Percentiles rank a stretch among this genome's conserved stretches.
Conservation (phyloP, 2,113 vertebrate species). For the Vicugna pacos region DNA sequence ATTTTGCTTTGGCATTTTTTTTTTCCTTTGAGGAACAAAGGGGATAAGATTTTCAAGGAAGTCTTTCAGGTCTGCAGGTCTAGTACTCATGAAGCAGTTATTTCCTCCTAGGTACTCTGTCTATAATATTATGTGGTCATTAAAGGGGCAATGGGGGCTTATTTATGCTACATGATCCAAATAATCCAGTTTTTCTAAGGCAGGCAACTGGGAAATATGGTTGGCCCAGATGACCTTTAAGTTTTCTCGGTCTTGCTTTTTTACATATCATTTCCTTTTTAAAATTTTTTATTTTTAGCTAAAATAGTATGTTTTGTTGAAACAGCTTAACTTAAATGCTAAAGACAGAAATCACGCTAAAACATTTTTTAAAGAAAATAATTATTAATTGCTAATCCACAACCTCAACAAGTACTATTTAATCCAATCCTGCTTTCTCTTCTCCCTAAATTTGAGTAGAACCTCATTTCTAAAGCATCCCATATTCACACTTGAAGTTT, state of each 20-base stretch:
- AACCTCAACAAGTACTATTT: conserved; percentile 33
- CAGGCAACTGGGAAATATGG: background rate
- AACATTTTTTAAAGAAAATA: conserved; percentile 37
- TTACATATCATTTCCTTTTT: background rate
- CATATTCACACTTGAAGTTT: background rate
- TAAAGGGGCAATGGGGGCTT: background rate
- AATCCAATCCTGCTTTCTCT: conserved; percentile 21
- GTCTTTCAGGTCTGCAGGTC: conserved; percentile 27
- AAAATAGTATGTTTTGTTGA: conserved; percentile 31
- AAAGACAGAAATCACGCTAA: conserved; percentile 32
- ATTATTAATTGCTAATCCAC: conserved; percentile 33
- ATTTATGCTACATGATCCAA: conserved; percentile 8
- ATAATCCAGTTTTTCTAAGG: background rate
- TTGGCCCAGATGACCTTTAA: background rate
- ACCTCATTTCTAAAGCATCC: background rate
- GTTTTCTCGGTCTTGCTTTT: conserved; percentile 43
- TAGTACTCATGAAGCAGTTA: background rate
- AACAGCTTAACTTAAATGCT: conserved; percentile 38
- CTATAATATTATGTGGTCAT: background rate
- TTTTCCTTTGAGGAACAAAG: conserved; percentile 30
- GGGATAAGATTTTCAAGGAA: conserved; percentile 48
- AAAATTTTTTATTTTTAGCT: background rate
- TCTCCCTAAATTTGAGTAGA: conserved; percentile 14
- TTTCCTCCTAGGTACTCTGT: background rate
- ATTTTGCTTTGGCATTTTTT: conserved; percentile 1